These are phyloP conservation scores for Hylyphantes graminicola DNA, from an alignment of 1,140 invertebrate species.

Conservation along the genomic window DNA sequence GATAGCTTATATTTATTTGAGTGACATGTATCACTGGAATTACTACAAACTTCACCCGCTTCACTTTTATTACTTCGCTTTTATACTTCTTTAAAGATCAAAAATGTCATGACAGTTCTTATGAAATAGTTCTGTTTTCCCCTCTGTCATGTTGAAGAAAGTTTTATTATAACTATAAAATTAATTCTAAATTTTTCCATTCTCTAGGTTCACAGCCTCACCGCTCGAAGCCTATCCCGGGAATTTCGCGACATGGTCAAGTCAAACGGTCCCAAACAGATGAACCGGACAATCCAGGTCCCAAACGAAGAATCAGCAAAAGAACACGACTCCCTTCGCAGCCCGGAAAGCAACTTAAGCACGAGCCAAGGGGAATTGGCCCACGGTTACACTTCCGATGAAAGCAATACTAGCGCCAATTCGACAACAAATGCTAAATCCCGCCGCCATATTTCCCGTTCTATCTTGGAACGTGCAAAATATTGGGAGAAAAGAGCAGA, in stretches of 20 bases:
- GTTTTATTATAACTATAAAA: too few relatives aligned
- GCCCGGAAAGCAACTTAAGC: slow-evolving; percentile 39
- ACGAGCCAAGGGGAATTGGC: slow-evolving; percentile 1
- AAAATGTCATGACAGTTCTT: too few relatives aligned
- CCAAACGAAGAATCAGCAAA: slow-evolving; percentile 10
- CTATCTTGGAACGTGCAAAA: slow-evolving; percentile 62
- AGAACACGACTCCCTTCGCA: slow-evolving; percentile 40
- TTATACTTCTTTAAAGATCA: not conserved
- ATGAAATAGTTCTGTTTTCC: too few relatives aligned
- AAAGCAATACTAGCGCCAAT: slow-evolving; percentile 58
- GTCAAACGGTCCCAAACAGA: slow-evolving; percentile 61
- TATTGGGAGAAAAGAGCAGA: slow-evolving; percentile 64
- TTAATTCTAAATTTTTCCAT: not conserved
- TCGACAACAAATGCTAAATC: slow-evolving; percentile 21
- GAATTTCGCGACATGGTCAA: slow-evolving; percentile 78
- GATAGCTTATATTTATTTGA: not conserved
- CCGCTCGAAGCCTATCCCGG: slow-evolving; percentile 81
- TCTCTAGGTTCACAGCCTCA: slow-evolving; percentile 80
- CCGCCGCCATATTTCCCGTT: slow-evolving; percentile 38
- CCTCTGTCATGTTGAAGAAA: too few relatives aligned
- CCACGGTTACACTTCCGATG: slow-evolving; percentile 58
- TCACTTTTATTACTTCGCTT: not conserved
- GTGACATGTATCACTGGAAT: not conserved
- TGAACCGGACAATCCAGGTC: slow-evolving; percentile 64
- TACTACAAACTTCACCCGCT: not conserved